Base-by-base conservation (phyloP, 2,797 vertebrate species). In the Eulemur coronatus region DNA sequence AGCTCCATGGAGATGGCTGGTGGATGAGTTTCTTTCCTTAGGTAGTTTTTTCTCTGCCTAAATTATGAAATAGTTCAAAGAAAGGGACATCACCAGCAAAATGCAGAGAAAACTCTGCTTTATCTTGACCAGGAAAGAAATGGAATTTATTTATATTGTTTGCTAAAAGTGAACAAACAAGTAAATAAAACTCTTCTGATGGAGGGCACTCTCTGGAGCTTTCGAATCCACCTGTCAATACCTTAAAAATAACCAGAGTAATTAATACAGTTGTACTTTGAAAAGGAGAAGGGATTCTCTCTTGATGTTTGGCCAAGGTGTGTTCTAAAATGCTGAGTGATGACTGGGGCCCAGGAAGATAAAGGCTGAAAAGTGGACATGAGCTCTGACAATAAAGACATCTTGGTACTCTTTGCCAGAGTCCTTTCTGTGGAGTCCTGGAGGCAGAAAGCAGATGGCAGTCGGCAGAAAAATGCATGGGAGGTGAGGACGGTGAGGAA, bases 371-470 rank as follows among this genome's bases (percentile, higher is more conserved):
- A 70, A 33, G 69, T n/a, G 38, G 13, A 15, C n/a, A 7, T 24
- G 35, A 76, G 35, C 43, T 85, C 73, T 28, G 38, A 84, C 0
- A 20, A 86, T 72, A 59, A 78, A 38, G 79, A 50, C 1, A 11
- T 52, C 33, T 52, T 12, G 57, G 35, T 20, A 7, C 35, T n/a
- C 35, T 81, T 61, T 76, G 55, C 72, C 18, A 15, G 85, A 59
- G 57, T 59, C 61, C 65, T 8, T 28, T 93, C 86, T 84, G 43
- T 41, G 59, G 87, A 75, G 35, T 46, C 33, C 30, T 72, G 33
- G n/a, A 84, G 89, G 61, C 86, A 91, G 85, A 79, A 80, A 84
- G 67, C 86, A 91, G 85, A 73, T 88, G 88, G 65, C n/a, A 41
- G 73, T 46, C 4, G 33, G 43, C 46, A 22, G 93, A 33, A 38